Evolutionary conservation across 2,113 vertebrate genomes (phyloP).

Genomic region (Odobenus rosmarus): DNA sequence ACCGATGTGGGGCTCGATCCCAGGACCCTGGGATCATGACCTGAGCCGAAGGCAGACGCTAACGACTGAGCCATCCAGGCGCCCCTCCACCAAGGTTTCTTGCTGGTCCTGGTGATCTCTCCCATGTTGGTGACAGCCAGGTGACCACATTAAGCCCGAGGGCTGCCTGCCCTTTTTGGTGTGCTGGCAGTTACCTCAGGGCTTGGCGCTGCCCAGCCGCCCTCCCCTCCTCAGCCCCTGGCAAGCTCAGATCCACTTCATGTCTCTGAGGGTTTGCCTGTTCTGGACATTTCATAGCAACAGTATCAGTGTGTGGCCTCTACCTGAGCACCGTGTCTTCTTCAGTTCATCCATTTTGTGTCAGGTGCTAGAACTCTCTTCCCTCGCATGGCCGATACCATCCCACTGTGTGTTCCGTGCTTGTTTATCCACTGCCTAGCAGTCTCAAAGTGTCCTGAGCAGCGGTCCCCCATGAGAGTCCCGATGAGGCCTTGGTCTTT

Average conservation of each 20-base stretch:
- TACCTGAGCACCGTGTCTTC: background rate
- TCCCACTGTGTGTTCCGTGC: background rate
- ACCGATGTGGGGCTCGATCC: fast-evolving
- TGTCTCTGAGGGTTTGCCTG: background rate
- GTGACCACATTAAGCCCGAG: background rate
- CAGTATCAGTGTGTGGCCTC: fast-evolving
- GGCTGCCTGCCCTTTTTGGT: background rate
- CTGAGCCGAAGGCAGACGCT: background rate
- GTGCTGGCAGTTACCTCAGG: too few relatives aligned
- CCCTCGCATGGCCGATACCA: background rate
- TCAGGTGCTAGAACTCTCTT: background rate
- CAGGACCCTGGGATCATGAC: background rate
- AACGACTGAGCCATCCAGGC: background rate
- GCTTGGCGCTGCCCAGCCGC: fast-evolving
- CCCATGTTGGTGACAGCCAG: background rate
- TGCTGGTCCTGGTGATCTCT: background rate
- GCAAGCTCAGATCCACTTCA: background rate
- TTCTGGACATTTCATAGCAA: background rate
- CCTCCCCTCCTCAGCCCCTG: background rate
- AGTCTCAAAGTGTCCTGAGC: background rate
- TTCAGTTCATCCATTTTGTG: background rate
- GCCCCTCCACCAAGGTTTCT: background rate
- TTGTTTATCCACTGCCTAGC: background rate
- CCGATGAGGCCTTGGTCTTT: too few relatives aligned
- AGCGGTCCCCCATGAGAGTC: background rate